Evolutionary conservation across 2,888 invertebrate genomes (phyloP).

Genomic region (Alviniconcha strummeri): DNA sequence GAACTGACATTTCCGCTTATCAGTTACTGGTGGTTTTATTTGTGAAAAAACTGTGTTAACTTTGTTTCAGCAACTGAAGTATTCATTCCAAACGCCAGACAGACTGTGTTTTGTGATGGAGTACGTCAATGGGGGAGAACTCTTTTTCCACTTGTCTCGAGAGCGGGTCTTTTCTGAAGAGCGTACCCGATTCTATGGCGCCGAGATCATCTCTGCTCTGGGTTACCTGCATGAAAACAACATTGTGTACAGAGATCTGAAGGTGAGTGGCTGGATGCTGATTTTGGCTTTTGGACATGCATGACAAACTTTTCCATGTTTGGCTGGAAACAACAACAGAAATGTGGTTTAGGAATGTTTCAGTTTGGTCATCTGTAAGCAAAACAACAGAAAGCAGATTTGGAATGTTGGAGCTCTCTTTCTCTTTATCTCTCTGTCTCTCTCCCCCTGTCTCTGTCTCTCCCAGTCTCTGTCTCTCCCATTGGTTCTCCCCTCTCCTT

Average conservation of each 20-base stretch:
- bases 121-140: conserved; percentile 98
- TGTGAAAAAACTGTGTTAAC: neutral
- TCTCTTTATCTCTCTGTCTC: no score
- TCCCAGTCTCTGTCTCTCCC: no score
- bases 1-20: no score
- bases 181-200: conserved; percentile 97
- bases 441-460: no score
- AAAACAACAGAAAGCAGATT: no score
- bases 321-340: no score
- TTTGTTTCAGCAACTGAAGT: conserved; percentile 89
- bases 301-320: neutral
- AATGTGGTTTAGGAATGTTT: no score
- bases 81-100: conserved; percentile 98
- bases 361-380: no score
- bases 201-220: conserved; percentile 97
- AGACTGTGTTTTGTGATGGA: conserved; percentile 99
- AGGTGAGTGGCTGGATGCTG: conserved; percentile 75
- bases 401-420: no score
- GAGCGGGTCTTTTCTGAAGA: conserved; percentile 95
- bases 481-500: no score
- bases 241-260: conserved; percentile 98
- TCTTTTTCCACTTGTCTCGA: conserved; percentile 97
- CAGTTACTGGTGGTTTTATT: no score
- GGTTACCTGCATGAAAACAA: conserved; percentile 93
- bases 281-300: neutral